A percentile compares a stretch with the other conserved stretches of the same genome.
phyloP scores from a whole-genome alignment of 2,113 vertebrate genomes.

The Pantherophis guttatus region DNA sequence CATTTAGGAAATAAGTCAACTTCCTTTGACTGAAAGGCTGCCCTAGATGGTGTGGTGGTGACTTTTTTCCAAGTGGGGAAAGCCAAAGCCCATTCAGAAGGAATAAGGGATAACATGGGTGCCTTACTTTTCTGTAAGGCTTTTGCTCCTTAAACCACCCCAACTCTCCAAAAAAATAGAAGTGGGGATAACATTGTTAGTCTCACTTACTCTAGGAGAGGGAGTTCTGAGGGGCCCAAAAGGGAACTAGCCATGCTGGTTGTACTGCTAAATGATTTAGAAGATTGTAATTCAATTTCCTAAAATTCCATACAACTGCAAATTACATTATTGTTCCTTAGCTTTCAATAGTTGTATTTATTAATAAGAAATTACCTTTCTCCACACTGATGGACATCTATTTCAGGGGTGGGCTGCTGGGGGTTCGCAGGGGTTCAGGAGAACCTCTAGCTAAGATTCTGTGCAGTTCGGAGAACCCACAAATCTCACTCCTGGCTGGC shows the following conservation, averaged over 20 bases:
- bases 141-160: neutral
- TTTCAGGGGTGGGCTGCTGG: neutral
- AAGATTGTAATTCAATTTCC: neutral
- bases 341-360: neutral
- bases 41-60: neutral
- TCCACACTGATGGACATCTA: neutral
- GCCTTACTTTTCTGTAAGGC: neutral
- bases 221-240: neutral
- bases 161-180: neutral
- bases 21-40: neutral
- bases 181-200: neutral
- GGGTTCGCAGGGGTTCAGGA: too few species aligned
- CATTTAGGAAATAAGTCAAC: neutral
- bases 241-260: neutral
- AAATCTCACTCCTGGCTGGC: too few species aligned
- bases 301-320: neutral
- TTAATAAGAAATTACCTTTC: neutral
- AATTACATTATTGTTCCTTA: neutral
- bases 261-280: neutral
- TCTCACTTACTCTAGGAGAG: neutral
- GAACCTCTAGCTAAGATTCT: too few species aligned
- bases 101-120: neutral
- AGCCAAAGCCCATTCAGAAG: neutral
- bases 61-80: neutral
- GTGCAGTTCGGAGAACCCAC: too few species aligned